Evolutionary conservation across 2,113 vertebrate genomes (phyloP).

Genomic region (Illadopsis cleaveri): DNA sequence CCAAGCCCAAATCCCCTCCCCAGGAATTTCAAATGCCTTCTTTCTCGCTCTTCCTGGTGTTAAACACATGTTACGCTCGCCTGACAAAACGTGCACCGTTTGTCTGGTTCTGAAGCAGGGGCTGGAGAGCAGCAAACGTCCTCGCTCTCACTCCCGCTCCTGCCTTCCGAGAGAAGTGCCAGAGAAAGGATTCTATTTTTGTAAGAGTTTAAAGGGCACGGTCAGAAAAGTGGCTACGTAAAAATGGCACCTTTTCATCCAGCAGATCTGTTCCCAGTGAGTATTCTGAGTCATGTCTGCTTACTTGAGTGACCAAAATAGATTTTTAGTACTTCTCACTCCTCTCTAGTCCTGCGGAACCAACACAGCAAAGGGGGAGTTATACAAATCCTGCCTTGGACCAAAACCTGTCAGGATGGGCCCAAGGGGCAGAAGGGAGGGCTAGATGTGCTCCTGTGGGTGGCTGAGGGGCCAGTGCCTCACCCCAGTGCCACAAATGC

Average conservation of each 20-base stretch:
- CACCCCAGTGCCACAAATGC: neutral
- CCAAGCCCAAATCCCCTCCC: constrained; percentile 18
- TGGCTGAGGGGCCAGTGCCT: neutral
- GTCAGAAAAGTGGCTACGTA: constrained; percentile 66
- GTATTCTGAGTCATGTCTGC: constrained; percentile 73
- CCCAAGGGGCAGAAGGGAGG: neutral
- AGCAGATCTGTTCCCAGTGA: constrained; percentile 64
- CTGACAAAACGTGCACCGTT: neutral
- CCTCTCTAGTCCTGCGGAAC: constrained; percentile 16
- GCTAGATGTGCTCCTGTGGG: neutral
- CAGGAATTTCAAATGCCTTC: neutral
- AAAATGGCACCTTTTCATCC: constrained; percentile 72
- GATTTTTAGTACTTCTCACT: constrained; percentile 63
- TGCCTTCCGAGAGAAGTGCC: constrained; percentile 58
- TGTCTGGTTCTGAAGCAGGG: neutral
- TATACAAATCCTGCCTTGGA: neutral
- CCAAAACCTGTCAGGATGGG: neutral
- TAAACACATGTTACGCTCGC: constrained; percentile 4
- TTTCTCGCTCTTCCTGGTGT: constrained; percentile 26
- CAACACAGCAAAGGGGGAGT: neutral
- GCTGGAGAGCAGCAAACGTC: neutral
- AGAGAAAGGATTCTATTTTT: constrained; percentile 65
- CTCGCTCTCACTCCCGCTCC: neutral
- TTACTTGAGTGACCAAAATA: constrained; percentile 69
- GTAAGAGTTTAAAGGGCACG: constrained; percentile 65